Evolutionary conservation across 2,888 invertebrate species (phyloP).

Genomic region (Urechis unicinctus): DNA sequence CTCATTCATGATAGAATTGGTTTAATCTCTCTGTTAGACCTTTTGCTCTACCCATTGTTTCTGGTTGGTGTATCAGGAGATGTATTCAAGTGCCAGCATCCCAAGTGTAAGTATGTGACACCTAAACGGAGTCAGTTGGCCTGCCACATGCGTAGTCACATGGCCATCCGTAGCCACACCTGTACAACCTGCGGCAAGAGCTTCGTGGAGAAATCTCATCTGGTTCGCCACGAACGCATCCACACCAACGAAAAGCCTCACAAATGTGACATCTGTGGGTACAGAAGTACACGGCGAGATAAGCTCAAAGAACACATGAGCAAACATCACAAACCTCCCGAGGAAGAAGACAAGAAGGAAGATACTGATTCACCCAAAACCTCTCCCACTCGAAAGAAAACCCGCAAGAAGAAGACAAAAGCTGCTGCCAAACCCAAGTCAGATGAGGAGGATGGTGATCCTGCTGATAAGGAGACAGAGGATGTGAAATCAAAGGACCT

Average conservation of each 20-base stretch:
- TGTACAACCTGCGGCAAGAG: conserved; percentile 60
- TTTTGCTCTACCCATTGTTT: no score
- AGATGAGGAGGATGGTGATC: no score
- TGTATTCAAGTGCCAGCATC: conserved; percentile 60
- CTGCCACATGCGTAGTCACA: conserved; percentile 60
- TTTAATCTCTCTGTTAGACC: no score
- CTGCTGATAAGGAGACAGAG: no score
- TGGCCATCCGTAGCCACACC: conserved; percentile 54
- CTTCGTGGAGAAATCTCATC: conserved; percentile 64
- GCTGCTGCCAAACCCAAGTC: background rate
- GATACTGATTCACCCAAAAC: no score
- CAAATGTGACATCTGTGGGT: conserved; percentile 62
- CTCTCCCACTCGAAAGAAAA: no score
- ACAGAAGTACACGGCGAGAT: conserved; percentile 61
- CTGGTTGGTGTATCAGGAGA: conserved; percentile 57
- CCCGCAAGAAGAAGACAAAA: no score
- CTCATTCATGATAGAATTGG: no score
- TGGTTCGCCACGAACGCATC: conserved; percentile 62
- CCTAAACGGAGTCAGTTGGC: conserved; percentile 63
- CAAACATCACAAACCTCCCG: conserved; percentile 46
- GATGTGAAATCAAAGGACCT: no score
- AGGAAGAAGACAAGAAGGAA: background rate
- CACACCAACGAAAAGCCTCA: conserved; percentile 62
- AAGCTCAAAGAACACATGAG: conserved; percentile 59
- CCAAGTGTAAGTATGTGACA: conserved; percentile 60